A percentile compares a stretch with the other conserved stretches of the same genome.
These are phyloP conservation scores for Nyctalus aviator DNA, from an alignment of 2,797 vertebrate genomes.

Conservation along the genomic window DNA sequence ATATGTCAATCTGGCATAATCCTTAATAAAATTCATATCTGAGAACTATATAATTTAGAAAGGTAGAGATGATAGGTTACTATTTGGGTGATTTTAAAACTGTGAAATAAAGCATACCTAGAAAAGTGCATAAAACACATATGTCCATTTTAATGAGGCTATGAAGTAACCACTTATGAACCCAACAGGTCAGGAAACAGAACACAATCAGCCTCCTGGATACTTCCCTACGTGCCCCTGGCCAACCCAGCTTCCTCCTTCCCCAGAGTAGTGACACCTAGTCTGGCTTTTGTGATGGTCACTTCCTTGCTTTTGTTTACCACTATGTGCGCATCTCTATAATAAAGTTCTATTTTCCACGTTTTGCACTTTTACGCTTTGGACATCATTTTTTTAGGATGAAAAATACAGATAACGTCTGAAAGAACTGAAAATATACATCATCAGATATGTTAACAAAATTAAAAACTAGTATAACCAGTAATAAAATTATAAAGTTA, in stretches of 20 bases:
- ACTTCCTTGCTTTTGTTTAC: not conserved
- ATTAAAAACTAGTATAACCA: slow-evolving; percentile 53
- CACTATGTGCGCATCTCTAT: not conserved
- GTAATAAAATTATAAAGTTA: not conserved
- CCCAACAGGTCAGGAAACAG: not conserved
- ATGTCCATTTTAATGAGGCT: not conserved
- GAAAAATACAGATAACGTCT: not conserved
- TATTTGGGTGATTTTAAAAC: slow-evolving; percentile 44
- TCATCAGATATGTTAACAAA: not conserved
- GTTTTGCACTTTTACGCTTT: slow-evolving; percentile 35
- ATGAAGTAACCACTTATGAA: not conserved
- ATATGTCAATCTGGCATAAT: slow-evolving; percentile 43
- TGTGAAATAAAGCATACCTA: slow-evolving; percentile 29
- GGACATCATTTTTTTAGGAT: not conserved
- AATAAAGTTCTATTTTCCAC: not conserved
- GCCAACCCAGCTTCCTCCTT: not conserved
- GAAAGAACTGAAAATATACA: slow-evolving; percentile 3
- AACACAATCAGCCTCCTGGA: no score
- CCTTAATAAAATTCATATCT: slow-evolving; percentile 68
- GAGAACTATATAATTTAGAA: slow-evolving; percentile 59
- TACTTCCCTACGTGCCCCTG: accelerated
- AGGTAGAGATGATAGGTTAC: slow-evolving; percentile 38
- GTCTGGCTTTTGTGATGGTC: not conserved
- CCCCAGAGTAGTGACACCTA: not conserved
- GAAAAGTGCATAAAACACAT: not conserved